Evolutionary conservation across 2,797 vertebrate species (phyloP).

Genomic region (Mycteria americana): DNA sequence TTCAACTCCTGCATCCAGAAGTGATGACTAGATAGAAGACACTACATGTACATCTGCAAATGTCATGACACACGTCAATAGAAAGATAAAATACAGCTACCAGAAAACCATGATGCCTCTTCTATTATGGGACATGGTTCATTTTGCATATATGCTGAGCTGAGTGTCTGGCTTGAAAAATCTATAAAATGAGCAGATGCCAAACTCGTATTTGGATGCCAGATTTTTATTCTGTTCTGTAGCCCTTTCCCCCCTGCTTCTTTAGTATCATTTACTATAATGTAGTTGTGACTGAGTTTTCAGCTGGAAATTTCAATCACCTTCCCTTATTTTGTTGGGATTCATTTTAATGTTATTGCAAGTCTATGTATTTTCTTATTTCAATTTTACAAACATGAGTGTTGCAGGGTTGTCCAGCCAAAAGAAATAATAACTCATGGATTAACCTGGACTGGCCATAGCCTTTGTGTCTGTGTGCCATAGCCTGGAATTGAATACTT

Average conservation of each 20-base stretch:
- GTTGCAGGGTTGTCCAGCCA: accelerated
- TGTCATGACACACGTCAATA: accelerated
- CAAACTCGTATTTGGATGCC: not conserved
- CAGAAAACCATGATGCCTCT: not conserved
- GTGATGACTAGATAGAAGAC: not conserved
- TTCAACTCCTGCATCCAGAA: not conserved
- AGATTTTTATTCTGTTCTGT: not conserved
- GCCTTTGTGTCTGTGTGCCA: accelerated
- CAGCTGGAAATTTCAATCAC: not conserved
- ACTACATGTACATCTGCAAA: not conserved
- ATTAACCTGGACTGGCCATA: not conserved
- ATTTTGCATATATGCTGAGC: not conserved
- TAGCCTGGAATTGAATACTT: not conserved
- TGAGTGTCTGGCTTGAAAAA: not conserved
- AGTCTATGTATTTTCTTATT: not conserved
- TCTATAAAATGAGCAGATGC: not conserved
- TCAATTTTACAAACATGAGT: not conserved
- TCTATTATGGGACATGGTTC: not conserved
- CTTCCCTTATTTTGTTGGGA: accelerated
- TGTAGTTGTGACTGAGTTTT: not conserved
- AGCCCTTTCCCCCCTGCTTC: accelerated
- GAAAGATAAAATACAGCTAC: not conserved
- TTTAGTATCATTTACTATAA: not conserved
- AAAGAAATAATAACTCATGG: not conserved
- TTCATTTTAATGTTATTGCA: not conserved